phyloP scores from a whole-genome alignment of 2,888 invertebrate genomes.

The Stenodera caucasica region DNA sequence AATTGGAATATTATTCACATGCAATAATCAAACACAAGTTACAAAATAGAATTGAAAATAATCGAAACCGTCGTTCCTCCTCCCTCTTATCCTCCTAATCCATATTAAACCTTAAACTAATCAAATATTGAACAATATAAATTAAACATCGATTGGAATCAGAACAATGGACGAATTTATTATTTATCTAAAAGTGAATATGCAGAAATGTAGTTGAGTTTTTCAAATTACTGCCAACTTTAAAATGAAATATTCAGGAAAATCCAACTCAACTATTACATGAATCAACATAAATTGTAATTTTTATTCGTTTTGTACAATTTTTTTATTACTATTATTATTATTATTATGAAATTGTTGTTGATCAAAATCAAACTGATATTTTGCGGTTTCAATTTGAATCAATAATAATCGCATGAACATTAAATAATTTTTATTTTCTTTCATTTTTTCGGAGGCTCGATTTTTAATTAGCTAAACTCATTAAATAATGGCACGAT shows the following conservation, averaged over 20 bases:
- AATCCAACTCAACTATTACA: neutral
- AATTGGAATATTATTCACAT: conserved; percentile 32
- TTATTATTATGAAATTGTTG: no score
- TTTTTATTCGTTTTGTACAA: neutral
- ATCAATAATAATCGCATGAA: conserved; percentile 19
- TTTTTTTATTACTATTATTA: neutral
- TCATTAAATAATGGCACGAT: conserved; percentile 42
- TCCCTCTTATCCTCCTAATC: neutral
- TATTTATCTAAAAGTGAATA: neutral
- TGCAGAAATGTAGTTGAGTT: conserved; percentile 1
- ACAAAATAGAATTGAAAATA: neutral
- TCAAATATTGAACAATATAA: conserved; percentile 23
- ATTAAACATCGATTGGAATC: conserved; percentile 8
- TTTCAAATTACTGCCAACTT: conserved; percentile 3
- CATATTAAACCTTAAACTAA: conserved; percentile 7
- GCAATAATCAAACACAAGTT: conserved; percentile 14
- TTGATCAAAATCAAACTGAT: neutral
- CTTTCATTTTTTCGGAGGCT: neutral
- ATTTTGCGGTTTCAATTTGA: neutral
- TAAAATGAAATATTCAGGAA: neutral
- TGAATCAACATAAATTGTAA: neutral
- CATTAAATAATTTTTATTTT: conserved; percentile 16
- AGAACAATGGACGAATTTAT: neutral
- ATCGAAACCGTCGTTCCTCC: neutral
- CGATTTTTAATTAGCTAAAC: conserved; percentile 37